These are phyloP conservation scores for Coelopa pilipes DNA, from an alignment of 2,888 invertebrate genomes.

Conservation along the genomic window DNA sequence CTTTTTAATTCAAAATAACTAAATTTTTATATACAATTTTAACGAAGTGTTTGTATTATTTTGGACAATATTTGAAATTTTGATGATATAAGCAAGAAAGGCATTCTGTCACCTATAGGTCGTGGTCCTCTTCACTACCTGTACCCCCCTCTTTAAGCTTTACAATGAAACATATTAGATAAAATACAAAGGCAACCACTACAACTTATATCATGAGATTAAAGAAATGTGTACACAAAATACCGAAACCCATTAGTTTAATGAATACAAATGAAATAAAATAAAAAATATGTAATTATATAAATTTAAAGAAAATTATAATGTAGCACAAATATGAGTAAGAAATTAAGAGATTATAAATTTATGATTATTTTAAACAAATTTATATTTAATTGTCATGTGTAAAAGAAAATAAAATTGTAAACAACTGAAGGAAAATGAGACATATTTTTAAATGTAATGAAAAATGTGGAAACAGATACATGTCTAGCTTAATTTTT, in stretches of 20 bases:
- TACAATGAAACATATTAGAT: constrained; percentile 9
- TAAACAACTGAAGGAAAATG: background rate
- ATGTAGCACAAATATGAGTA: constrained; percentile 26
- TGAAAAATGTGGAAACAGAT: background rate
- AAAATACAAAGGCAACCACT: background rate
- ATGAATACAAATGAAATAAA: constrained; percentile 13
- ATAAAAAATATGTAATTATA: constrained; percentile 3
- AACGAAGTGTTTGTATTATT: background rate
- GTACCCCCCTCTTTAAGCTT: constrained; percentile 15
- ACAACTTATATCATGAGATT: constrained; percentile 13
- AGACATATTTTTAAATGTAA: too few species aligned
- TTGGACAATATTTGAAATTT: too few species aligned
- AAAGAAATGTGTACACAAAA: background rate
- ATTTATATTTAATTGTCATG: background rate
- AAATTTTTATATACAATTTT: too few species aligned
- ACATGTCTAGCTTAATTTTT: constrained; percentile 43
- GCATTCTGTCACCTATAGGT: too few species aligned
- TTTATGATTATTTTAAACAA: constrained; percentile 7
- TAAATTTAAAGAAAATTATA: constrained; percentile 18
- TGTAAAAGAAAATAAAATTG: background rate
- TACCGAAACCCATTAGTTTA: constrained; percentile 6
- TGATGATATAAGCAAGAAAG: too few species aligned
- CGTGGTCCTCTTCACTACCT: too few species aligned
- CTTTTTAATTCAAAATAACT: too few species aligned
- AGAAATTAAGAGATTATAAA: constrained; percentile 25